A percentile compares a stretch with the other conserved stretches of the same genome.
Evolutionary conservation across 2,888 invertebrate species (phyloP).

Genomic region (Beris morrisii): DNA sequence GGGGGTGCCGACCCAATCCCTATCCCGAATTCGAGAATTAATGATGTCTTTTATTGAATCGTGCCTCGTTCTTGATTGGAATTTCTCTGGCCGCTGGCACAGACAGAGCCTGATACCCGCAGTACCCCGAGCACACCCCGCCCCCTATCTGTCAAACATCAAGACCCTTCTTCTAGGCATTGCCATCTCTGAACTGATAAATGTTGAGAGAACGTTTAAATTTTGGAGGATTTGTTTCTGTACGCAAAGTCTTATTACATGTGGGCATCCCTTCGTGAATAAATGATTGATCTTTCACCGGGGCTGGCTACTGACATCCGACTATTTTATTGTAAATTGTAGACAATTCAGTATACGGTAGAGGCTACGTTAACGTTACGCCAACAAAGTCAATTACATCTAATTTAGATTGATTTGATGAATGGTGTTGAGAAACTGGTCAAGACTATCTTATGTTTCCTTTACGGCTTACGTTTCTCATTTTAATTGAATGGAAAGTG

Average conservation of each 20-base stretch:
- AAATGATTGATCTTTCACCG: constrained; percentile 37
- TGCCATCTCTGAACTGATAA: constrained; percentile 30
- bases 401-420: constrained; percentile 49
- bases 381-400: constrained; percentile 49
- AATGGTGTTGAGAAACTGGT: constrained; percentile 41
- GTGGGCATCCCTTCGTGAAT: constrained; percentile 40
- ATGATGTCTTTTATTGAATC: constrained; percentile 41
- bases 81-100: constrained; percentile 32
- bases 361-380: background rate
- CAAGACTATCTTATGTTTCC: background rate
- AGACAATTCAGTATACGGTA: constrained; percentile 18
- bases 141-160: constrained; percentile 17
- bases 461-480: background rate
- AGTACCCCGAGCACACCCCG: background rate
- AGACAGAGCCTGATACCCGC: background rate
- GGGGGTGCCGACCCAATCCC: background rate
- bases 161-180: constrained; percentile 28
- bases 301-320: constrained; percentile 25
- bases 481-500: background rate
- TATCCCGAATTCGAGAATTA: constrained; percentile 36
- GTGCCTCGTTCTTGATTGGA: constrained; percentile 38
- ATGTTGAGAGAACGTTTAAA: constrained; percentile 32
- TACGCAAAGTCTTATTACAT: constrained; percentile 36
- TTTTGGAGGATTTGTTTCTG: constrained; percentile 36
- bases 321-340: constrained; percentile 15